These are phyloP conservation scores for Adoxophyes honmai DNA, from an alignment of 1,140 invertebrate species.

Conservation along the genomic window DNA sequence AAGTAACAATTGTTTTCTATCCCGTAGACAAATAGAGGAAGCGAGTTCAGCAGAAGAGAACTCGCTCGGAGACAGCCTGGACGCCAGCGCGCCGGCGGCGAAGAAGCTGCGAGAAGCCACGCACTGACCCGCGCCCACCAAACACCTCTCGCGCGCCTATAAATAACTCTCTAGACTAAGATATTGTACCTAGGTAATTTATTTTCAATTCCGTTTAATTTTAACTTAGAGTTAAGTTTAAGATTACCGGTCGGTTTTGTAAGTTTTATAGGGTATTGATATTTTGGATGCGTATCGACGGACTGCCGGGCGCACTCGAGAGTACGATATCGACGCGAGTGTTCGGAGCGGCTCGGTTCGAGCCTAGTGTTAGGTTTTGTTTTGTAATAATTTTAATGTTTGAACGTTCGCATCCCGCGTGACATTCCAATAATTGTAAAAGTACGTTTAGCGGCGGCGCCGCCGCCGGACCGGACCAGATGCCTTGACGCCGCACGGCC, in stretches of 20 bases:
- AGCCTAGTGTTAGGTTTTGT: conserved; percentile 45
- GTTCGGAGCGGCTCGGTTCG: conserved; percentile 40
- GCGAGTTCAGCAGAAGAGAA: conserved; percentile 74
- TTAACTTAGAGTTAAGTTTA: conserved; percentile 76
- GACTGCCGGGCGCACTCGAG: conserved; percentile 42
- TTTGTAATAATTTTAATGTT: conserved; percentile 50
- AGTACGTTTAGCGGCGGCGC: conserved; percentile 46
- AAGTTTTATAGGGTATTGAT: conserved; percentile 77
- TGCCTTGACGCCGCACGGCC: conserved; percentile 49
- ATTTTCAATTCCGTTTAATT: conserved; percentile 79
- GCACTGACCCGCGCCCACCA: conserved; percentile 69
- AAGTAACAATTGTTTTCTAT: conserved; percentile 12
- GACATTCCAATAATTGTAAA: conserved; percentile 75
- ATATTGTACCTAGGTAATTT: conserved; percentile 79
- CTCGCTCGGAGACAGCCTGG: conserved; percentile 61
- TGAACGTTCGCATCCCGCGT: conserved; percentile 65
- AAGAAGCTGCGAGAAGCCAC: conserved; percentile 70
- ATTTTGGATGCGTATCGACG: conserved; percentile 58
- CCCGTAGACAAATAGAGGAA: conserved; percentile 66
- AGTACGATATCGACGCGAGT: conserved; percentile 46
- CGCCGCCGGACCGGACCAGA: conserved; percentile 45
- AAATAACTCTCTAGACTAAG: conserved; percentile 74
- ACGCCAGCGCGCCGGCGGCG: conserved; percentile 39
- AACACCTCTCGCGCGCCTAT: conserved; percentile 60
- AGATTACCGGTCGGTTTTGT: conserved; percentile 74